These are phyloP conservation scores for Geothlypis trichas DNA, from an alignment of 2,113 vertebrate genomes.

Conservation along the genomic window DNA sequence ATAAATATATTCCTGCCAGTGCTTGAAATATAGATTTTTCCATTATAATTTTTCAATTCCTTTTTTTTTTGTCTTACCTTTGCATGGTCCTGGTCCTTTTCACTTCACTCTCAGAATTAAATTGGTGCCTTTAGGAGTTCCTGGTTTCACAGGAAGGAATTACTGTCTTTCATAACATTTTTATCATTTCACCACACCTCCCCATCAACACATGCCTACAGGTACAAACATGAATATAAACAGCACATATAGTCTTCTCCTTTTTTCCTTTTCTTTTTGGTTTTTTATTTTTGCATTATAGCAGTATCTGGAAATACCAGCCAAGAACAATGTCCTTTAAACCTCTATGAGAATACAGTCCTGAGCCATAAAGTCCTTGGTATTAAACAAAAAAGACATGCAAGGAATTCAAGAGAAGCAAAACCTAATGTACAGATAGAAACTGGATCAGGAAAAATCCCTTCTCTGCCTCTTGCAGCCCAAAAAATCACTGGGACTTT, in stretches of 20 bases:
- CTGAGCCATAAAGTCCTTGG: background rate
- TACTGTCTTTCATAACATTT: background rate
- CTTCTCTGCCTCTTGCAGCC: background rate
- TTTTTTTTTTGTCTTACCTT: background rate
- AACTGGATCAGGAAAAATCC: background rate
- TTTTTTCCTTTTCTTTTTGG: background rate
- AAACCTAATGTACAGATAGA: background rate
- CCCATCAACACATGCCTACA: background rate
- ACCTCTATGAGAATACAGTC: background rate
- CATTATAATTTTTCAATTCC: conserved; percentile 26
- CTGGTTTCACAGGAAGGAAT: background rate
- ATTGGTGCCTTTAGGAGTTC: background rate
- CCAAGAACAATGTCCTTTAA: background rate
- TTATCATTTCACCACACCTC: background rate
- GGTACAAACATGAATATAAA: background rate
- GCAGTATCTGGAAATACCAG: background rate
- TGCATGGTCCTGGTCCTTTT: background rate
- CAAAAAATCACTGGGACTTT: background rate
- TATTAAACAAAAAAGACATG: background rate
- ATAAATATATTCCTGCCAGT: conserved; percentile 17
- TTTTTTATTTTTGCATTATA: background rate
- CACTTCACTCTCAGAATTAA: background rate
- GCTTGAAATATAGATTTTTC: conserved; percentile 40
- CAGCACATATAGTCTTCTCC: background rate
- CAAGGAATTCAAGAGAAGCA: background rate